phyloP scores from a whole-genome alignment of 2,888 invertebrate species.

The Aphelenchoides bicaudatus region DNA sequence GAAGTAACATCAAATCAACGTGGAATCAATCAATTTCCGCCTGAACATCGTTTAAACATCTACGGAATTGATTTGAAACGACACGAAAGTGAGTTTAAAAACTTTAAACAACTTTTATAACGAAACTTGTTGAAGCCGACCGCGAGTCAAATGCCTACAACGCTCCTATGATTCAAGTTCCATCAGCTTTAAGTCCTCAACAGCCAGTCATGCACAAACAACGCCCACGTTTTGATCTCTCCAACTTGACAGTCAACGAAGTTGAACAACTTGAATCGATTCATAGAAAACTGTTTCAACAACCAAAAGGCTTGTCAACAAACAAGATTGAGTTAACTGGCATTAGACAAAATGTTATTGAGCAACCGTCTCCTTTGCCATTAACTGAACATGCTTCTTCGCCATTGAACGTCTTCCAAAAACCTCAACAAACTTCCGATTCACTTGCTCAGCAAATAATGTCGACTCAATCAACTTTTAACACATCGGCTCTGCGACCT shows the following conservation, averaged over 20 bases:
- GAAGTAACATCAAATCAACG: neutral
- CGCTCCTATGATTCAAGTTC: conserved; percentile 4
- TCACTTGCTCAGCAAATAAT: no score
- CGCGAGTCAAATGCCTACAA: conserved; percentile 1
- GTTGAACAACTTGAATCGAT: conserved; percentile 35
- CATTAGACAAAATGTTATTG: no score
- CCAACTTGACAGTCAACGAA: conserved; percentile 30
- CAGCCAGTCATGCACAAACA: neutral
- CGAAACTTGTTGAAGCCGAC: neutral
- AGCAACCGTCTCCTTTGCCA: conserved; percentile 1
- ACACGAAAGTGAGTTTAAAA: no score
- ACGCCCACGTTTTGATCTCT: conserved; percentile 26
- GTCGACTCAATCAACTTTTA: no score
- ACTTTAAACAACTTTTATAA: no score
- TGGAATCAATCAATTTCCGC: neutral
- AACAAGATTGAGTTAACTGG: no score
- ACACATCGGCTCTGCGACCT: conserved; percentile 15
- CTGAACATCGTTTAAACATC: conserved; percentile 23
- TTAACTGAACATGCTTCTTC: conserved; percentile 1
- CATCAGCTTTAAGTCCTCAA: no score
- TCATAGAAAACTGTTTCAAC: conserved; percentile 41
- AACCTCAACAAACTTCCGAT: neutral
- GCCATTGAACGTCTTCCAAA: neutral
- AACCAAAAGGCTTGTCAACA: neutral
- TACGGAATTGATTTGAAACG: conserved; percentile 24